phyloP scores from a whole-genome alignment of 2,888 invertebrate genomes.

The Maniola hyperantus region DNA sequence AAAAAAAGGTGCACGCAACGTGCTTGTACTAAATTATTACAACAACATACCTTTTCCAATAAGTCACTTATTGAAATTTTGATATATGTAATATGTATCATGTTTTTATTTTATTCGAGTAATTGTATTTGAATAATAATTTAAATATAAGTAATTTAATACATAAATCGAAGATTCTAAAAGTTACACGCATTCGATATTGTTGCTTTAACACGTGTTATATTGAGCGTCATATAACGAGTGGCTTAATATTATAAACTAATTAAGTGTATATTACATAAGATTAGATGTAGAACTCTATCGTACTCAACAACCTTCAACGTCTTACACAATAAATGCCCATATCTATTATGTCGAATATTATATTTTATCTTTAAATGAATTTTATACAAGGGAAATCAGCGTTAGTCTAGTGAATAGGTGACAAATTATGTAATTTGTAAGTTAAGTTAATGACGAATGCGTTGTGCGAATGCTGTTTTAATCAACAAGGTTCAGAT shows the following conservation, averaged over 20 bases:
- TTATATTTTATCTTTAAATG: slow-evolving; percentile 12
- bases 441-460: slow-evolving; percentile 13
- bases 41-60: too few relatives aligned
- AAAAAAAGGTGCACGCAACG: too few relatives aligned
- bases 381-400: slow-evolving; percentile 13
- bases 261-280: neutral
- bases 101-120: neutral
- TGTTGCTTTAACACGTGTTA: neutral
- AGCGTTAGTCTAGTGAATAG: neutral
- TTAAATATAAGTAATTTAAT: neutral
- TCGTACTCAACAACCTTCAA: neutral
- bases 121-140: neutral
- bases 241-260: neutral
- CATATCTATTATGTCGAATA: neutral
- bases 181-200: neutral
- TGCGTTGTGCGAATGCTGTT: neutral
- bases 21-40: too few relatives aligned
- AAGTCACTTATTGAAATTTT: too few relatives aligned
- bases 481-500: neutral
- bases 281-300: neutral
- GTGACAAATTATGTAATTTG: slow-evolving; percentile 9
- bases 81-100: too few relatives aligned
- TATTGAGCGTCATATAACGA: neutral
- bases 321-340: neutral
- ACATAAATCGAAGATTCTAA: neutral